Evolutionary conservation across 1,140 invertebrate genomes (phyloP).

Genomic region (Meloidogyne chitwoodi): DNA sequence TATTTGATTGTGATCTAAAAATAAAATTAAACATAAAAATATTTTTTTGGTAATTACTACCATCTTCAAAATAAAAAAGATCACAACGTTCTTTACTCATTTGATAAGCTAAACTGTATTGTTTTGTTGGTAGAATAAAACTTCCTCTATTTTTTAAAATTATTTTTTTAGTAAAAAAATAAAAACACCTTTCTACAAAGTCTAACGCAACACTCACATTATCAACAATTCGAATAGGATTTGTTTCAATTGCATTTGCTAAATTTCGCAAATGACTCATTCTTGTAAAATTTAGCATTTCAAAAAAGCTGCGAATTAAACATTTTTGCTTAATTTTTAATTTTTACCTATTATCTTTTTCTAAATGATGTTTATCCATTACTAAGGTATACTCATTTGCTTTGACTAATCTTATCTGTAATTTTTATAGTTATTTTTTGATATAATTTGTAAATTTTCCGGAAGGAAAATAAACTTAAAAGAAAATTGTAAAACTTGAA

Average conservation of each 20-base stretch:
- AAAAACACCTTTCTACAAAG: slow-evolving; percentile 25
- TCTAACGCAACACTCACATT: slow-evolving; percentile 31
- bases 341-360: slow-evolving; percentile 14
- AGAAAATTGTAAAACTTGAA: neutral
- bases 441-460: neutral
- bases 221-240: slow-evolving; percentile 31
- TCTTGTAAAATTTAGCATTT: slow-evolving; percentile 25
- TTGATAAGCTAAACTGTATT: slow-evolving; percentile 29
- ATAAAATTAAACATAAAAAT: neutral
- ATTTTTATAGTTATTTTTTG: neutral
- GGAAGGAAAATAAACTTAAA: too few species aligned
- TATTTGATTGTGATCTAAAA: slow-evolving; percentile 32
- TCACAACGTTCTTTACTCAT: slow-evolving; percentile 37
- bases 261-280: slow-evolving; percentile 33
- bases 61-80: slow-evolving; percentile 38
- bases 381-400: slow-evolving; percentile 33
- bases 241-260: slow-evolving; percentile 24
- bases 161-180: neutral
- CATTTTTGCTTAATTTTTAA: neutral
- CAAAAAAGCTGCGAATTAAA: slow-evolving; percentile 29
- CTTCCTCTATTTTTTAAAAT: slow-evolving; percentile 26
- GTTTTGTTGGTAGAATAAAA: slow-evolving; percentile 41
- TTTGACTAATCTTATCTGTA: neutral
- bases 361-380: slow-evolving; percentile 38
- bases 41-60: slow-evolving; percentile 8